Percentiles rank a stretch among this genome's conserved stretches.
Conservation (phyloP, 1,140 invertebrate species). For the Lepeophtheirus salmonis region DNA sequence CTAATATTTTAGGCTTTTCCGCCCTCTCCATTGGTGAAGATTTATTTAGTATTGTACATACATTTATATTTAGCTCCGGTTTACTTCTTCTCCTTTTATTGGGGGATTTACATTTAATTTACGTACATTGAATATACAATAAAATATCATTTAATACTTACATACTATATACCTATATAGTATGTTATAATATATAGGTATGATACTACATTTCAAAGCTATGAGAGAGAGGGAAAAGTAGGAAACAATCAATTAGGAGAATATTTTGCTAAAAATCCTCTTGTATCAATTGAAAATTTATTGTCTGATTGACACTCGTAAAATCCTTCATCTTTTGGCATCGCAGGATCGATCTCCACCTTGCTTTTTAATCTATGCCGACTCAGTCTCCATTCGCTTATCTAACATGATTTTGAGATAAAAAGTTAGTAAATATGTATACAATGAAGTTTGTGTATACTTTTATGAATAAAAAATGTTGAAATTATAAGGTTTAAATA, state of each 20-base stretch:
- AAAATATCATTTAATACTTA: too few relatives aligned
- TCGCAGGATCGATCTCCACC: slow-evolving; percentile 38
- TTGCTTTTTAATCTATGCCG: slow-evolving; percentile 34
- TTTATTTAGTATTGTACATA: too few relatives aligned
- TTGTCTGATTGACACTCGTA: slow-evolving; percentile 51
- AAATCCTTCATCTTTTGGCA: slow-evolving; percentile 31
- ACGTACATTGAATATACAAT: too few relatives aligned
- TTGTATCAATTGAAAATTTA: slow-evolving; percentile 48
- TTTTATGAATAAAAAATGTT: neutral
- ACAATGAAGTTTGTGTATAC: neutral
- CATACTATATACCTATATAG: too few relatives aligned
- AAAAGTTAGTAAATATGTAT: neutral
- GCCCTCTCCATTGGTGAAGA: too few relatives aligned
- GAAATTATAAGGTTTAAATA: neutral
- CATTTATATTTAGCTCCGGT: too few relatives aligned
- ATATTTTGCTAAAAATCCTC: slow-evolving; percentile 33
- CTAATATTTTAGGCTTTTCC: too few relatives aligned
- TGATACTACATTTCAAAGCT: too few relatives aligned
- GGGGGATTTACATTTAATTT: too few relatives aligned
- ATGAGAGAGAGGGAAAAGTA: too few relatives aligned
- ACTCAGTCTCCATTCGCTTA: slow-evolving; percentile 34
- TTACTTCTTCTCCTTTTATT: too few relatives aligned
- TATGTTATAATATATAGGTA: too few relatives aligned
- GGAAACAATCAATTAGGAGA: slow-evolving; percentile 6
- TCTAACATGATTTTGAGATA: slow-evolving; percentile 24